These are phyloP conservation scores for Punctoribates punctum DNA, from an alignment of 2,888 invertebrate species.

Conservation along the genomic window DNA sequence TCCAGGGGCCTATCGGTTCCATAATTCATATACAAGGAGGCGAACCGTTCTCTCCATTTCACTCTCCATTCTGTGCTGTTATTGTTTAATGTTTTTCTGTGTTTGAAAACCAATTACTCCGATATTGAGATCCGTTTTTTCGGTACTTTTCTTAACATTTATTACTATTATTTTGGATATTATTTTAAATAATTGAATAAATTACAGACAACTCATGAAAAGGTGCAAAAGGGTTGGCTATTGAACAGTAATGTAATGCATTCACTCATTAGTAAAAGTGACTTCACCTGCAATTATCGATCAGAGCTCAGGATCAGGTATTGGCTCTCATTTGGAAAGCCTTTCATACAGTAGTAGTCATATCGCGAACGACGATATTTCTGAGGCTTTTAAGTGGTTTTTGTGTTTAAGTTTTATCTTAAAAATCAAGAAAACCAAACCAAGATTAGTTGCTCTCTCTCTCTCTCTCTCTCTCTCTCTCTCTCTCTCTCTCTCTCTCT, in stretches of 20 bases:
- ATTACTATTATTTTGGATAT: not conserved
- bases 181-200: not conserved
- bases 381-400: no score
- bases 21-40: not conserved
- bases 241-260: not conserved
- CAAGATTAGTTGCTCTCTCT: no score
- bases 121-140: not conserved
- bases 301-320: no score
- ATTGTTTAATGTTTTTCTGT: no score
- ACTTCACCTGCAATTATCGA: not conserved
- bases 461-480: constrained; percentile 21
- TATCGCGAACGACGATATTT: no score
- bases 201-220: not conserved
- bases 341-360: no score
- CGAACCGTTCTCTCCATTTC: no score
- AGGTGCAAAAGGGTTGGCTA: constrained; percentile 12
- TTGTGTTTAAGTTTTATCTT: no score
- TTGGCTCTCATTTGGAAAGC: no score
- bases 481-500: constrained; percentile 29
- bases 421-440: no score
- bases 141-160: not conserved
- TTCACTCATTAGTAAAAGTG: not conserved
- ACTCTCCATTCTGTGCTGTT: no score
- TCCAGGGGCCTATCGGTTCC: not conserved
- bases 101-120: not conserved